These are phyloP conservation scores for Brachyptera risi DNA, from an alignment of 2,888 invertebrate genomes.

Conservation along the genomic window DNA sequence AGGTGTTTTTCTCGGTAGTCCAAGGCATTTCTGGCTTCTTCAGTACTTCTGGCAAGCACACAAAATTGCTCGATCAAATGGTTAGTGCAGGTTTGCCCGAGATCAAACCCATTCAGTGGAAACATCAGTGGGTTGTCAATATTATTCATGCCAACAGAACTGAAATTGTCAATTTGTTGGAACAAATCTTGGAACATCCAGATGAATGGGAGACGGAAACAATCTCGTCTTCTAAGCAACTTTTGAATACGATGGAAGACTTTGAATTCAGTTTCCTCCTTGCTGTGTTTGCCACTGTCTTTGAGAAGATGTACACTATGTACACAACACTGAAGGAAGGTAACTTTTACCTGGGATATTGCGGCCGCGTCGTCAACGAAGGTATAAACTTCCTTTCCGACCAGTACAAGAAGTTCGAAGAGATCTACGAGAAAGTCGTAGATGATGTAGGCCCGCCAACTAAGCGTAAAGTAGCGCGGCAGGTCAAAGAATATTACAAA, in stretches of 20 bases:
- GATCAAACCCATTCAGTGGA: neutral
- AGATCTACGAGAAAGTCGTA: slow-evolving; percentile 8
- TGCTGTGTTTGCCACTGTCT: neutral
- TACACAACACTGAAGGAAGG: slow-evolving; percentile 11
- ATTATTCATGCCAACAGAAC: slow-evolving; percentile 3
- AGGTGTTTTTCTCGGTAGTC: slow-evolving; percentile 15
- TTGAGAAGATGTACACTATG: slow-evolving; percentile 6
- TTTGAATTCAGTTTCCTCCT: slow-evolving; percentile 17
- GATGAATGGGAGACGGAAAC: slow-evolving; percentile 4
- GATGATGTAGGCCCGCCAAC: slow-evolving; percentile 17
- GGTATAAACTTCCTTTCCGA: neutral
- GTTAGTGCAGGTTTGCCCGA: neutral
- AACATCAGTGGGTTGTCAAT: slow-evolving; percentile 1
- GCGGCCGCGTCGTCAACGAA: neutral
- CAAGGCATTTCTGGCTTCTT: slow-evolving; percentile 5
- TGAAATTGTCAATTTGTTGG: slow-evolving; percentile 1
- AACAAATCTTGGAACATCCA: slow-evolving; percentile 5
- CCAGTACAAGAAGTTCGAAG: neutral
- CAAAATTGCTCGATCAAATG: neutral
- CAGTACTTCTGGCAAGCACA: neutral
- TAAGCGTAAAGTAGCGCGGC: slow-evolving; percentile 4
- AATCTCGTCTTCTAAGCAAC: slow-evolving; percentile 5
- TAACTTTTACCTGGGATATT: slow-evolving; percentile 12
- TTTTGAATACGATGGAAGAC: slow-evolving; percentile 8
- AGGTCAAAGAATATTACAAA: slow-evolving; percentile 8